Evolutionary conservation across 2,888 invertebrate species (phyloP).

Genomic region (Nomada fabriciana): DNA sequence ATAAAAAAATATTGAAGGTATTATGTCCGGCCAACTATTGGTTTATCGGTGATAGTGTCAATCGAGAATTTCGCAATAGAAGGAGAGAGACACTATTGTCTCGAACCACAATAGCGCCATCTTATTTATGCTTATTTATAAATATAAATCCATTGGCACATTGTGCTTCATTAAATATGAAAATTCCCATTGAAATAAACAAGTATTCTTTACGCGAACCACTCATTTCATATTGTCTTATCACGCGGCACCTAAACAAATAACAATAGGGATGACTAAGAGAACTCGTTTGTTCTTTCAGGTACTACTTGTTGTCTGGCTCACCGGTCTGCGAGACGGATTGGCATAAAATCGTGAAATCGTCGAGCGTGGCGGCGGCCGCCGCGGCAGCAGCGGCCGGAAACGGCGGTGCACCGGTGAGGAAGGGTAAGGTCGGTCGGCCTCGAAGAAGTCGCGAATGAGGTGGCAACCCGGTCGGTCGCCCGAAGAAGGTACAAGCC

Average conservation of each 20-base stretch:
- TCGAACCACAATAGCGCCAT: no score
- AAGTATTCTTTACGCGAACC: not conserved
- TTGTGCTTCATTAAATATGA: no score
- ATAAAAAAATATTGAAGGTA: no score
- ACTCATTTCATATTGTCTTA: no score
- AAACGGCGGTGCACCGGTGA: slow-evolving; percentile 87
- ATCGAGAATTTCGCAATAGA: no score
- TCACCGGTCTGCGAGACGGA: slow-evolving; percentile 97
- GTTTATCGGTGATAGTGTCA: no score
- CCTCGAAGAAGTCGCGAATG: slow-evolving; percentile 96
- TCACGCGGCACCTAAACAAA: not conserved
- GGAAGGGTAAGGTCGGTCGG: slow-evolving; percentile 95
- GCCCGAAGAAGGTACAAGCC: slow-evolving; percentile 84
- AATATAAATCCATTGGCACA: no score
- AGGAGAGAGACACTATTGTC: no score
- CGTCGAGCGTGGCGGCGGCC: slow-evolving; percentile 86
- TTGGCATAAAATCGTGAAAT: slow-evolving; percentile 96
- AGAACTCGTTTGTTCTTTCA: slow-evolving; percentile 77
- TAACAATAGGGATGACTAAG: not conserved
- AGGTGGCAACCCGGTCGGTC: slow-evolving; percentile 86
- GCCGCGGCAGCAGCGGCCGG: slow-evolving; percentile 89
- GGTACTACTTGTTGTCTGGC: slow-evolving; percentile 96
- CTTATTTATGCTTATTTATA: no score
- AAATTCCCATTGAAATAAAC: no score
- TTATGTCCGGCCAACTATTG: no score